Base-by-base conservation (phyloP, 1,140 invertebrate species). In the Augochlora pura region DNA sequence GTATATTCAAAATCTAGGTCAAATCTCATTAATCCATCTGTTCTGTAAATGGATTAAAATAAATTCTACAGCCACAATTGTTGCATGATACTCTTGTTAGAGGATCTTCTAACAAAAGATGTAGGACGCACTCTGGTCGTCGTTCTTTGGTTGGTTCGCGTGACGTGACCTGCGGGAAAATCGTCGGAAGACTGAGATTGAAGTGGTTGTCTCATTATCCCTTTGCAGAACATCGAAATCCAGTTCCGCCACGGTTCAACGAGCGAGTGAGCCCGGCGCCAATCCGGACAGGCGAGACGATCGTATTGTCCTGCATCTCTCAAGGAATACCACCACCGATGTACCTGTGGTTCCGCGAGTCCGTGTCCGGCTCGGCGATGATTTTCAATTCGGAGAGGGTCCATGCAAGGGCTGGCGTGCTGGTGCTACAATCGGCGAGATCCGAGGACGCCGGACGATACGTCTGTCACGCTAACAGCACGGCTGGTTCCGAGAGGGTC, bases 381-480 rank as follows among this genome's bases (percentile, higher is more conserved):
- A 89, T 93, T 78, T 88, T 88, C 84, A 93, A 92, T 87, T 92
- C 92, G 25, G 92, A 93, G 74, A 88, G 92, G 78, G 87, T 92
- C 49, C 92, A 93, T 84, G 86, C 95, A 92, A 87, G 95, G 93
- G 92, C 95, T 90, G 86, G 95, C 93, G 78, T 96, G 94, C 49
- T 96, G 94, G 79, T 96, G 94, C 91, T 95, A 87, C 86, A 93
- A 83, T 90, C 92, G 84, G 95, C 96, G 39, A 93, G 95, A 73
- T 91, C 96, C 71, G 96, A 97, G 87, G 97, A 98, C 89, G 94
- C 95, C 67, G 97, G 97, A 63, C 95, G 96, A 87, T 97, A 97
- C 92, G 94, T 97, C 71, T 98, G 97, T 91, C 96, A 96, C 94
- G 96, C 97, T 32, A 98, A 98, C 93, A 98, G 98, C 90, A 97